These are phyloP conservation scores for Eristalinus sepulchralis DNA, from an alignment of 2,888 invertebrate genomes.

Conservation along the genomic window DNA sequence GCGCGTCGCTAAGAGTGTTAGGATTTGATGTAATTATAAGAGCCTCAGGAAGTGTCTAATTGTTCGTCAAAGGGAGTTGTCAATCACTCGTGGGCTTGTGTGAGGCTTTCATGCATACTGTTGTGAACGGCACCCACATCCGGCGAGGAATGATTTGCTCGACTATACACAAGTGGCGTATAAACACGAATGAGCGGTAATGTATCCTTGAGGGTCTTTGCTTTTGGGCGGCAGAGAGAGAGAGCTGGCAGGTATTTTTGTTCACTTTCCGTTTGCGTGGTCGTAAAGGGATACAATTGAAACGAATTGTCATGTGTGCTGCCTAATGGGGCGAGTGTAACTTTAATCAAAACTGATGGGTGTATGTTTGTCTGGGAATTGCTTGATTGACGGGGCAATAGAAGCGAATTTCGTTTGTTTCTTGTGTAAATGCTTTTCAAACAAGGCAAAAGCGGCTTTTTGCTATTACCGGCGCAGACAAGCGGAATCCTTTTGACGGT, in stretches of 20 bases:
- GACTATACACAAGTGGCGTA: neutral
- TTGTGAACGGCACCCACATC: neutral
- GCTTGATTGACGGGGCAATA: slow-evolving; percentile 10
- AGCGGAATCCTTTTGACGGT: neutral
- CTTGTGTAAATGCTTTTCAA: neutral
- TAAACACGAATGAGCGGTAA: slow-evolving; percentile 39
- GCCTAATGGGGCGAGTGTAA: slow-evolving; percentile 12
- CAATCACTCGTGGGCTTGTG: slow-evolving; percentile 30
- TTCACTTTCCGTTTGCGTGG: slow-evolving; percentile 1
- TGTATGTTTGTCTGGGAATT: slow-evolving; percentile 12
- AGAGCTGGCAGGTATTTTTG: neutral
- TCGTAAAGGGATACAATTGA: slow-evolving; percentile 28
- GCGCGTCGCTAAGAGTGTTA: slow-evolving; percentile 29
- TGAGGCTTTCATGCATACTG: neutral
- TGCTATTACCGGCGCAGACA: neutral
- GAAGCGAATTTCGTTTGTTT: neutral
- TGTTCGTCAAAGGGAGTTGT: slow-evolving; percentile 20
- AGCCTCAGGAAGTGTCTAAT: slow-evolving; percentile 18
- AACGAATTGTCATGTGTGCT: slow-evolving; percentile 26
- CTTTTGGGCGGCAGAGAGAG: no score
- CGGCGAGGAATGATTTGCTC: neutral
- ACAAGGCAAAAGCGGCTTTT: neutral
- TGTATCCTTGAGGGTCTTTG: slow-evolving; percentile 34
- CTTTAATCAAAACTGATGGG: neutral
- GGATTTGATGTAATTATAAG: slow-evolving; percentile 50